Evolutionary conservation across 2,113 vertebrate genomes (phyloP).

Genomic region (Daphoenositta chrysoptera): DNA sequence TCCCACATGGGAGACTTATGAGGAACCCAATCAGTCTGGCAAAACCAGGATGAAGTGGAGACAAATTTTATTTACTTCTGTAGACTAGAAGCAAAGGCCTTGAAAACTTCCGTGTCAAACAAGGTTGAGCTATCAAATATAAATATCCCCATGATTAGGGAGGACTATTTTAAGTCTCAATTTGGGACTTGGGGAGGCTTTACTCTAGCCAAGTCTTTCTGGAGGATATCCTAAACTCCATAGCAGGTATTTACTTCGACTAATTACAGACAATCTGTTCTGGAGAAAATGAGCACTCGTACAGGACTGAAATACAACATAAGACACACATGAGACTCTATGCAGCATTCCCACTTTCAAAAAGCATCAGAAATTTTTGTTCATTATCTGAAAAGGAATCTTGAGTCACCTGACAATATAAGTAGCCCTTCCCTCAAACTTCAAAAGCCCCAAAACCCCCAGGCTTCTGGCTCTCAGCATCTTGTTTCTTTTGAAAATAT

Average conservation of each 20-base stretch:
- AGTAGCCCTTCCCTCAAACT: neutral
- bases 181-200: neutral
- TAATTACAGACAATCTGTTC: constrained; percentile 47
- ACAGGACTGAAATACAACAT: neutral
- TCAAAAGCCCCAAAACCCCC: neutral
- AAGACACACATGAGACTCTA: neutral
- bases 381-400: neutral
- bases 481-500: neutral
- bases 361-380: neutral
- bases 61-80: neutral
- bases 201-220: constrained; percentile 18
- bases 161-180: neutral
- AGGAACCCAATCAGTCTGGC: neutral
- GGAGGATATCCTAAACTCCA: constrained; percentile 21
- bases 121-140: neutral
- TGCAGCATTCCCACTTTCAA: neutral
- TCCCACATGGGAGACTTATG: accelerated
- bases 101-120: neutral
- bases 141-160: neutral
- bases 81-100: neutral
- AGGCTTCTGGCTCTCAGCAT: neutral
- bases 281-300: constrained; percentile 13
- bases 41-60: neutral
- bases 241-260: constrained; percentile 41
- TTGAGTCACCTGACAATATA: neutral